Percentiles rank a stretch among this genome's conserved stretches.
Conservation (phyloP, 2,797 vertebrate genomes). For the Anniella stebbinsi region DNA sequence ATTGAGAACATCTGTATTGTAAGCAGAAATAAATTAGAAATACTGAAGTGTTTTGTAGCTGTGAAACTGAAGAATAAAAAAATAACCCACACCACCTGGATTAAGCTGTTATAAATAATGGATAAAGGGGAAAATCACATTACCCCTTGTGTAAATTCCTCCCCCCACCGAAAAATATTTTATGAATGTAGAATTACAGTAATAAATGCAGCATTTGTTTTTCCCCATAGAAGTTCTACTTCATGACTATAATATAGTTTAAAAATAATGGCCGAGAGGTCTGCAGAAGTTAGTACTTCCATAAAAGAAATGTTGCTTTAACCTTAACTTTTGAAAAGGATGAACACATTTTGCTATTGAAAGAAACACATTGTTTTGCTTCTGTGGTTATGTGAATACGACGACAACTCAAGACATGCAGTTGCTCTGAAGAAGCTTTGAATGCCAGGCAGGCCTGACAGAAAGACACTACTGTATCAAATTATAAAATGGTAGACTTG, state of each 20-base stretch:
- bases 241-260: constrained; percentile 78
- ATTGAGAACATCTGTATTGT: constrained; percentile 87
- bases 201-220: constrained; percentile 85
- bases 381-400: neutral
- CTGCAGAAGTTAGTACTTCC: constrained; percentile 72
- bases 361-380: neutral
- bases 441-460: neutral
- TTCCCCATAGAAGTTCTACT: constrained; percentile 81
- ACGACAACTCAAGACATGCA: neutral
- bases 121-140: constrained; percentile 86
- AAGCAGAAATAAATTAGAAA: constrained; percentile 87
- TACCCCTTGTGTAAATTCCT: constrained; percentile 83
- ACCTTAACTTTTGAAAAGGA: constrained; percentile 67
- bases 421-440: neutral
- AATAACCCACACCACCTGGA: constrained; percentile 83
- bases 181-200: constrained; percentile 85
- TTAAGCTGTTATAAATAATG: constrained; percentile 85
- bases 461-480: neutral
- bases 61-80: constrained; percentile 83
- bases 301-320: constrained; percentile 71
- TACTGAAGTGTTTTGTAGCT: constrained; percentile 82
- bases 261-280: constrained; percentile 72
- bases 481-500: neutral
- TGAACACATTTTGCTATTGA: constrained; percentile 21
- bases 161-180: constrained; percentile 82